Evolutionary conservation across 2,888 invertebrate species (phyloP).

Genomic region (Mythimna ferrago): DNA sequence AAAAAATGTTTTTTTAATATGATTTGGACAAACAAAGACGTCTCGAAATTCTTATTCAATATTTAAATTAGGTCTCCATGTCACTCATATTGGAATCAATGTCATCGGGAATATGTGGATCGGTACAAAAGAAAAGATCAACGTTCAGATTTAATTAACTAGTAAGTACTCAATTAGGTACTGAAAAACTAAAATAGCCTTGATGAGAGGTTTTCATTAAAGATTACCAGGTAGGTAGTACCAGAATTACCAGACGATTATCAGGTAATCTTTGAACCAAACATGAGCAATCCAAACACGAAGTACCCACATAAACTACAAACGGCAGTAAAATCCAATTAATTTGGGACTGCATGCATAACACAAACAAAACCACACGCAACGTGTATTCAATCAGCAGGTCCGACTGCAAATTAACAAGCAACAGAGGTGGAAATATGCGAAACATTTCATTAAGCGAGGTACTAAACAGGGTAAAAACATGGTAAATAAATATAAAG

Average conservation of each 20-base stretch:
- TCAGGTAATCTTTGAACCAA: neutral
- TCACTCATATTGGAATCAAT: neutral
- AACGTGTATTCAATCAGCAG: slow-evolving; percentile 47
- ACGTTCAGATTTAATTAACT: neutral
- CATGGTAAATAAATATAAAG: neutral
- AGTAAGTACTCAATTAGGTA: neutral
- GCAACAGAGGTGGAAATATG: slow-evolving; percentile 20
- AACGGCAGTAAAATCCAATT: slow-evolving; percentile 39
- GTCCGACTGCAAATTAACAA: slow-evolving; percentile 31
- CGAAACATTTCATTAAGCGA: slow-evolving; percentile 28
- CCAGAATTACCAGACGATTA: too few species aligned
- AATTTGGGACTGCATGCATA: slow-evolving; percentile 28
- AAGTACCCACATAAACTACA: slow-evolving; percentile 4
- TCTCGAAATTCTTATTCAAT: neutral
- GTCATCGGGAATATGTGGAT: neutral
- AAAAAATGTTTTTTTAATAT: neutral
- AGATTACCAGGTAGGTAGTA: too few species aligned
- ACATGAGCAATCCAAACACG: slow-evolving; percentile 1
- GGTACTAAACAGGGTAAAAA: neutral
- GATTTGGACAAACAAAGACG: neutral
- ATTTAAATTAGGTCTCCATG: neutral
- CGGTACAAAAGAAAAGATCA: neutral
- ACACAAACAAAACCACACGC: slow-evolving; percentile 37
- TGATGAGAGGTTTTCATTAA: neutral
- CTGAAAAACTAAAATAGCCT: too few species aligned